A percentile compares a stretch with the other conserved stretches of the same genome.
Conservation (phyloP, 2,797 vertebrate species). For the Champsocephalus esox region DNA sequence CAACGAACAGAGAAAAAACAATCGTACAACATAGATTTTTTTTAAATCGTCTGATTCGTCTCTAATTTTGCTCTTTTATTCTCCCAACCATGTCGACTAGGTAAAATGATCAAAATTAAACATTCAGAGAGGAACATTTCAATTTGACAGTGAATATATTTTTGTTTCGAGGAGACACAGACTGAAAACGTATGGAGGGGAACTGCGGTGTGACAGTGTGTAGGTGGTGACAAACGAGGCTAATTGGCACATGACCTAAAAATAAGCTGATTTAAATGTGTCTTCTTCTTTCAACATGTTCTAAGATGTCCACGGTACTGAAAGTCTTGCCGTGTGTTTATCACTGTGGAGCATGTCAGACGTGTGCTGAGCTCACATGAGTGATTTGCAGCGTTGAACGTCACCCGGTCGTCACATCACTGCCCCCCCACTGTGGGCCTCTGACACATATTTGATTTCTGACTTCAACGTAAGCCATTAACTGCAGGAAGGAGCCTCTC, state of each 20-base stretch:
- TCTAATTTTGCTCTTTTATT: neutral
- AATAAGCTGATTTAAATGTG: neutral
- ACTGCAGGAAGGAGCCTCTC: slow-evolving; percentile 37
- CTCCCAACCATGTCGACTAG: neutral
- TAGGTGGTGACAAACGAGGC: slow-evolving; percentile 1
- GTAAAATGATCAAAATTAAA: neutral
- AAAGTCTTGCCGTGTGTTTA: slow-evolving; percentile 34
- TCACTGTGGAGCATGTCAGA: slow-evolving; percentile 33
- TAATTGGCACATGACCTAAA: slow-evolving; percentile 1
- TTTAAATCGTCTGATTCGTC: no score
- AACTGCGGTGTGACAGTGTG: neutral
- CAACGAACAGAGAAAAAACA: neutral
- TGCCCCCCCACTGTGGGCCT: slow-evolving; percentile 30
- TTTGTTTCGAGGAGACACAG: neutral
- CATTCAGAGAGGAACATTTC: neutral
- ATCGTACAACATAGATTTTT: neutral
- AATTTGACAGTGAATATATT: neutral
- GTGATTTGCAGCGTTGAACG: slow-evolving; percentile 14
- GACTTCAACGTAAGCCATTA: slow-evolving; percentile 51
- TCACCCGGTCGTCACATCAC: slow-evolving; percentile 31
- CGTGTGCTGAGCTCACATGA: slow-evolving; percentile 23
- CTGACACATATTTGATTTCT: slow-evolving; percentile 63
- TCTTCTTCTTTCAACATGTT: slow-evolving; percentile 11
- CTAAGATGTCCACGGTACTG: slow-evolving; percentile 4
- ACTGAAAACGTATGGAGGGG: neutral